Evolutionary conservation across 2,113 vertebrate species (phyloP), one percentile per base, ranked within the genome.

Genomic region (Prionailurus viverrinus): DNA sequence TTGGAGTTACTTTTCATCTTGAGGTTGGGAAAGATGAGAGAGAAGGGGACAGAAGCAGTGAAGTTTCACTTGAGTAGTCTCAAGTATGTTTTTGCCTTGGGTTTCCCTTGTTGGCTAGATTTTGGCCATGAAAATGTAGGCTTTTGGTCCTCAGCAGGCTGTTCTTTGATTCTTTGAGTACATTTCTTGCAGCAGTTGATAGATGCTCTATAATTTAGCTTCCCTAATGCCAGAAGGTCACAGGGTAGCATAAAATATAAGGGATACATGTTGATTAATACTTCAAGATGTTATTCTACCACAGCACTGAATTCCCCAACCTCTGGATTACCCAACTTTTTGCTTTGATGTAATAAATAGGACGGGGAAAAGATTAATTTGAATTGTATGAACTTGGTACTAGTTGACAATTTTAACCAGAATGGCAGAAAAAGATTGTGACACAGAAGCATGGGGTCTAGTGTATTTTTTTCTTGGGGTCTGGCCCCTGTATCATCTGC

Each of bases 261-360:
- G 12, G 31, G 3, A 21, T 41, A 39, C 65, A 39, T 13, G 25
- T n/a, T 48, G 19, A 19, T 73, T 82, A 71, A 66, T 61, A 85
- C 29, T 84, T 87, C 14, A 89, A 69, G 80, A 58, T 73, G 36
- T 27, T 71, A 27, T 63, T 81, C 13, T 23, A 92, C 58, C n/a
- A 74, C 58, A 89, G 21, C 41, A 71, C 5, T 39, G 27, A 53
- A 58, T 71, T 31, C 13, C 39, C 7, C 12, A 71, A 68, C 4
- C 83, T 36, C 4, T 36, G 4, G 16, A 27, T 63, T 71, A 69
- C 29, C 13, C 48, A 95, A 55, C 2, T n/a, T 58, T 69, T 65
- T 78, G 36, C 45, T 81, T 92, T 94, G 88, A 89, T 66, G 53
- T 81, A 91, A 85, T 65, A 74, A 93, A 86, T 16, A 71, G 58